phyloP scores from a whole-genome alignment of 2,888 invertebrate species.

The Sinodicranocentrus sp. region DNA sequence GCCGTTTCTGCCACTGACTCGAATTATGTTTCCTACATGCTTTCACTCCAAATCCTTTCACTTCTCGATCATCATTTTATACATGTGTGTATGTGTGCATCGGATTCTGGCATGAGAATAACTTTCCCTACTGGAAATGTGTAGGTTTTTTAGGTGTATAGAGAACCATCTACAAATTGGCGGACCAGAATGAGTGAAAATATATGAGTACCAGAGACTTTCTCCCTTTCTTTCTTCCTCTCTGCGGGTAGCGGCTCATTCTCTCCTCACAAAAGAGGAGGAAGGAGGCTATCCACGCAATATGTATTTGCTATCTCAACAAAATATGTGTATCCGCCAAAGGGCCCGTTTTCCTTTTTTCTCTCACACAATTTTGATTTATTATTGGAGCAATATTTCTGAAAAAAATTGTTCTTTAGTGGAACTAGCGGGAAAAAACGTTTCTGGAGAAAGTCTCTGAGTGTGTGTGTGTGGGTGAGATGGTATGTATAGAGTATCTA shows the following conservation, averaged over 20 bases:
- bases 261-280: neutral
- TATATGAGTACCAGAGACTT: no score
- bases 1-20: neutral
- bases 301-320: neutral
- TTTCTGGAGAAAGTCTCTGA: no score
- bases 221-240: neutral
- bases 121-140: no score
- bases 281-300: neutral
- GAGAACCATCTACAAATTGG: no score
- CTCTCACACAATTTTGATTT: constrained; percentile 22
- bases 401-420: neutral
- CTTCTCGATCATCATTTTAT: no score
- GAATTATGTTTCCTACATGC: neutral
- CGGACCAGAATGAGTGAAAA: no score
- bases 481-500: no score
- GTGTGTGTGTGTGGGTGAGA: no score
- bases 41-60: constrained; percentile 1
- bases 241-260: neutral
- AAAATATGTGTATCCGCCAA: neutral
- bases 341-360: constrained; percentile 11
- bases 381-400: constrained; percentile 23
- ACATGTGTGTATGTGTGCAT: no score
- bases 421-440: no score
- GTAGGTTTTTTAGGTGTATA: no score
- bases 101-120: no score